Evolutionary conservation across 2,113 vertebrate species (phyloP), one percentile per base, ranked within the genome.

Genomic region (Alligator mississippiensis): DNA sequence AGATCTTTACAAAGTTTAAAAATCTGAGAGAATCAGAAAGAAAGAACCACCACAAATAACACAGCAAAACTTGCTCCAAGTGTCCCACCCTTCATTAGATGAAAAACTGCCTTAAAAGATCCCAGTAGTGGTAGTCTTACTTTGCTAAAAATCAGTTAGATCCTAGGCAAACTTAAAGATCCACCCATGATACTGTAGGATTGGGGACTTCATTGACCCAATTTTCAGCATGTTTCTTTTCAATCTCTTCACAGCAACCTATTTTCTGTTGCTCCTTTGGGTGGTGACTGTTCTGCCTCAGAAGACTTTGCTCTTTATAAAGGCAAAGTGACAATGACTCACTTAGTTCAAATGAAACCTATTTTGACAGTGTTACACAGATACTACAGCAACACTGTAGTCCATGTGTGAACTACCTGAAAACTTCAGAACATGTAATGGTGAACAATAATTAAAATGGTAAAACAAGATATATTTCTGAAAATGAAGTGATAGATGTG

Each of bases 1-100:
- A 93, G 64, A 77, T 47, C 90, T 94, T 95, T 17, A 30, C 47
- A 47, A 47, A 79, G 14, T 62, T 92, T 47, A 22, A 34, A 38
- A 72, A 72, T 47, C 34, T 15, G 70, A 75, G 84, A 92, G 57
- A 81, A 54, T 12, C 24, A 60, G 47, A 27, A 77, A 92, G 83
- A 70, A 90, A 90, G 17, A 16, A 72, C 19, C 81, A 57, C 89
- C 64, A 72, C 82, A 80, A 30, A 5, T 8, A 28, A 57, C 57
- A 85, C 74, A 87, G 55, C 64, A 89, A 58, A 80, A 47, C 78
- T 77, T 80, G 61, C 16, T 2, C 12, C 10, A 72, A 78, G 9
- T 12, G 21, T 17, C 19, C 17, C 24, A 24, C 15, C 80, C 11
- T 24, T 34, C 18, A 38, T 7, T 72, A 11, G 64, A 38, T 38